phyloP scores from a whole-genome alignment of 2,797 vertebrate species.

The Phalloptychus januarius region DNA sequence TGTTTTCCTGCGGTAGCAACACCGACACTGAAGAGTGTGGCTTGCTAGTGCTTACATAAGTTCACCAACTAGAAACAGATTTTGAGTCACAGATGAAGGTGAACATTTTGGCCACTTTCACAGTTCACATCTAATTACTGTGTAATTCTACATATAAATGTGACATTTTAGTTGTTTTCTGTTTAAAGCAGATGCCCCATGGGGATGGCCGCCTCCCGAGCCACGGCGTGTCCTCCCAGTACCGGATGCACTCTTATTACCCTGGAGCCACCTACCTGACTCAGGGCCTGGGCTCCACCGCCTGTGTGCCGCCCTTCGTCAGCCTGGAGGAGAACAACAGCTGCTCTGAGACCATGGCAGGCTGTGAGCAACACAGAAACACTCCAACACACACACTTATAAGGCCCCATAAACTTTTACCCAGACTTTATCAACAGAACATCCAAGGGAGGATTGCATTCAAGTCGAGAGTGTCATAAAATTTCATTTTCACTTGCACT shows the following conservation, averaged over 20 bases:
- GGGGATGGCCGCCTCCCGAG: conserved; percentile 80
- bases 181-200: conserved; percentile 80
- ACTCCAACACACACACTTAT: conserved; percentile 28
- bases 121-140: too few species aligned
- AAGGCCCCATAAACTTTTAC: conserved; percentile 77
- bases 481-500: conserved; percentile 49
- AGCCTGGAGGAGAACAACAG: conserved; percentile 81
- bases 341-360: conserved; percentile 81
- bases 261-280: conserved; percentile 86
- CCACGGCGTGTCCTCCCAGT: conserved; percentile 87
- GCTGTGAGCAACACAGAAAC: conserved; percentile 81
- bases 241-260: conserved; percentile 93
- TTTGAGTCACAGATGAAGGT: too few species aligned
- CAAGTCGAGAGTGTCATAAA: conserved; percentile 65
- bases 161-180: not conserved
- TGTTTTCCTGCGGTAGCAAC: too few species aligned
- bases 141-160: not conserved
- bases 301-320: conserved; percentile 83
- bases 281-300: conserved; percentile 81
- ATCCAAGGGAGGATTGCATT: conserved; percentile 74
- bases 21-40: too few species aligned
- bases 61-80: too few species aligned
- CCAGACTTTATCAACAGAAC: conserved; percentile 77
- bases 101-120: too few species aligned
- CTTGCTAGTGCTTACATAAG: too few species aligned